phyloP scores from a whole-genome alignment of 2,888 invertebrate species.

The Frankliniella intonsa region DNA sequence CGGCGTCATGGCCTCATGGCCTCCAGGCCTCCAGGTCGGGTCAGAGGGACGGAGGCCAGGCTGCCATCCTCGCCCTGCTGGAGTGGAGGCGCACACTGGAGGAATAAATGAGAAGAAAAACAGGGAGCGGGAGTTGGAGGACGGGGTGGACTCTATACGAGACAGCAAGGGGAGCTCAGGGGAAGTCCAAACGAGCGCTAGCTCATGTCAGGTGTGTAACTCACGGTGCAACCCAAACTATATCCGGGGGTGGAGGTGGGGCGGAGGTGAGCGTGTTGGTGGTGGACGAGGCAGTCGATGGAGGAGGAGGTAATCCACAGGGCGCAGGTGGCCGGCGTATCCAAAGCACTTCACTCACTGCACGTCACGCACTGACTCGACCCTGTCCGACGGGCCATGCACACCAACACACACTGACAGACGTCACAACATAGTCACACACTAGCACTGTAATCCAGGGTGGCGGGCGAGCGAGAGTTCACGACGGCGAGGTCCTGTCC shows the following conservation, averaged over 20 bases:
- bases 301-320: not conserved
- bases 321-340: not conserved
- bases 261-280: not conserved
- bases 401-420: not conserved
- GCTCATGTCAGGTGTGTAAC: not conserved
- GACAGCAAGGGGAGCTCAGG: not conserved
- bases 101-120: conserved; percentile 5
- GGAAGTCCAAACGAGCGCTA: not conserved
- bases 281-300: no score
- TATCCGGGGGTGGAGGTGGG: not conserved
- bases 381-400: no score
- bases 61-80: not conserved
- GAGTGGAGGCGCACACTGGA: not conserved
- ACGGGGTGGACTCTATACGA: conserved; percentile 8
- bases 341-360: not conserved
- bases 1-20: no score
- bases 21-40: not conserved
- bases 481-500: not conserved
- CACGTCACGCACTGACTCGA: not conserved
- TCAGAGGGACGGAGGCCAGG: not conserved
- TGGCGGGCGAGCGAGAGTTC: not conserved
- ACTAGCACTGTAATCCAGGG: conserved; percentile 2
- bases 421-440: not conserved
- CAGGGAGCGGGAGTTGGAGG: not conserved
- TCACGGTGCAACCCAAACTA: not conserved